These are phyloP conservation scores for Lycocorax pyrrhopterus DNA, from an alignment of 2,113 vertebrate genomes.

Conservation along the genomic window DNA sequence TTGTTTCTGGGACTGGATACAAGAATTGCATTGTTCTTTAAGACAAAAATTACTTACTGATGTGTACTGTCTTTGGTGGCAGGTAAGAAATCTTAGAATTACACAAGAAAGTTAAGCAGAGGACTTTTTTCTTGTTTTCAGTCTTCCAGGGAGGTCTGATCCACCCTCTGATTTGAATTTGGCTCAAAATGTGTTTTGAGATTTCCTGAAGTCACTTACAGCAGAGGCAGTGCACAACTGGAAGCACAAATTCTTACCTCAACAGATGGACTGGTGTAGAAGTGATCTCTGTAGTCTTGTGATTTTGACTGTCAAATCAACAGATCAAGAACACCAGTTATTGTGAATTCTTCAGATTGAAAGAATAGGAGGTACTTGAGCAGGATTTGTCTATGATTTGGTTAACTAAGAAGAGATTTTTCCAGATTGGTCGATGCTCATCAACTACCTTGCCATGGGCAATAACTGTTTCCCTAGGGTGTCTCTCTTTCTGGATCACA, in stretches of 20 bases:
- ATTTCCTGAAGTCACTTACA: background rate
- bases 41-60: background rate
- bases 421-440: background rate
- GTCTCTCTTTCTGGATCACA: background rate
- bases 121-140: background rate
- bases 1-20: background rate
- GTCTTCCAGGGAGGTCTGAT: background rate
- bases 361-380: background rate
- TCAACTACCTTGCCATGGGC: background rate
- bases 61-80: background rate
- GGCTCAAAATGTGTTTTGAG: background rate
- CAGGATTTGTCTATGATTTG: background rate
- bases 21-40: background rate
- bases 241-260: background rate
- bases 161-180: background rate
- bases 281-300: background rate
- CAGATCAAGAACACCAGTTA: background rate
- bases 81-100: background rate
- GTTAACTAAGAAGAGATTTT: background rate
- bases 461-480: background rate
- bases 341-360: background rate
- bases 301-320: conserved; percentile 10
- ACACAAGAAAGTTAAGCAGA: background rate
- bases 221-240: background rate
- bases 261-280: background rate